phyloP scores from a whole-genome alignment of 2,888 invertebrate genomes.

The Lasioglossum oenotherae region DNA sequence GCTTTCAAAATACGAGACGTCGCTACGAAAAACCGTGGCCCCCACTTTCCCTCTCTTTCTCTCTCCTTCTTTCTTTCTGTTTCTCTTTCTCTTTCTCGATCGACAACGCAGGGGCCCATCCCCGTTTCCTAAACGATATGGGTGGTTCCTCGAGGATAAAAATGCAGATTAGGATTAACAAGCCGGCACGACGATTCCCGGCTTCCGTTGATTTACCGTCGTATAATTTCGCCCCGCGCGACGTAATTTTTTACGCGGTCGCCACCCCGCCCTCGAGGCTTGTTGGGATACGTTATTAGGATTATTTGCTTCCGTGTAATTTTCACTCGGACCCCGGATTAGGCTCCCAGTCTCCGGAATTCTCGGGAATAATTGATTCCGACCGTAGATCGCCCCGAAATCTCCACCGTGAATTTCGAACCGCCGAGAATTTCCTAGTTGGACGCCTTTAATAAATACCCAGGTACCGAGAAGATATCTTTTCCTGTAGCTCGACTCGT shows the following conservation, averaged over 20 bases:
- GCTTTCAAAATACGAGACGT: slow-evolving; percentile 73
- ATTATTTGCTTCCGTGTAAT: slow-evolving; percentile 58
- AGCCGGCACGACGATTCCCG: slow-evolving; percentile 62
- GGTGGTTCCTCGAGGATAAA: slow-evolving; percentile 72
- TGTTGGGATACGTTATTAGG: slow-evolving; percentile 41
- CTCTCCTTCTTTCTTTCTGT: neutral
- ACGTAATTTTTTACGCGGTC: slow-evolving; percentile 34
- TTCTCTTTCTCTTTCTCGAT: neutral
- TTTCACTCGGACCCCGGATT: slow-evolving; percentile 29
- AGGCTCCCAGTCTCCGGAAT: slow-evolving; percentile 13
- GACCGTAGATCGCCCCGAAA: neutral
- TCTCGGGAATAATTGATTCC: slow-evolving; percentile 7
- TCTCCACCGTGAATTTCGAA: neutral
- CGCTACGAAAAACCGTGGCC: slow-evolving; percentile 53
- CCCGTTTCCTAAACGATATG: slow-evolving; percentile 57
- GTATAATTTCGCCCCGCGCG: slow-evolving; percentile 52
- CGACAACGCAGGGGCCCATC: slow-evolving; percentile 22
- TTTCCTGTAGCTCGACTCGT: neutral
- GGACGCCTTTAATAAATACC: neutral
- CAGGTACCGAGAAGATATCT: neutral
- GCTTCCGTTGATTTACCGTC: slow-evolving; percentile 72
- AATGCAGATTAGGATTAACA: slow-evolving; percentile 78
- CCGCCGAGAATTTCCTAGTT: neutral
- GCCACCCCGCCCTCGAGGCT: neutral
- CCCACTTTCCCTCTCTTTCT: slow-evolving; percentile 12